Evolutionary conservation across 2,113 vertebrate species (phyloP).

Genomic region (Oryzias melastigma): DNA sequence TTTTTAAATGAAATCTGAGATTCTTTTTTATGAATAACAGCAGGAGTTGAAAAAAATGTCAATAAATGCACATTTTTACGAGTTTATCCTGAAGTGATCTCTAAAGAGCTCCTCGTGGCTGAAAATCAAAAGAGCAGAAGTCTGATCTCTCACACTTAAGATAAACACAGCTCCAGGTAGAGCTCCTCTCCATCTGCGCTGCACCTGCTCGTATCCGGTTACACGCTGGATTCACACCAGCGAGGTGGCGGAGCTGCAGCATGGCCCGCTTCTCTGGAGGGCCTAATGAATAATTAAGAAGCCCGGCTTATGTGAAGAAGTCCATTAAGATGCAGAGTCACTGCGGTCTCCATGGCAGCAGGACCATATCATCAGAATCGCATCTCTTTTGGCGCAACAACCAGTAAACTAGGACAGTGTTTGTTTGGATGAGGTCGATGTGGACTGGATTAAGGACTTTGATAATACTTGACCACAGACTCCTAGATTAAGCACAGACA

Average conservation of each 20-base stretch:
- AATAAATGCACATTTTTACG: neutral
- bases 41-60: no score
- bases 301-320: constrained; percentile 53
- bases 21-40: no score
- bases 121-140: constrained; percentile 13
- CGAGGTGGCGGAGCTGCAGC: constrained; percentile 26
- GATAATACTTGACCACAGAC: neutral
- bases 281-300: constrained; percentile 69
- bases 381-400: constrained; percentile 18
- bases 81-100: neutral
- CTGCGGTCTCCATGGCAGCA: constrained; percentile 61
- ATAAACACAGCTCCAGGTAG: constrained; percentile 1
- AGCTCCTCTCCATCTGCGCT: neutral
- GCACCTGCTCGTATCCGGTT: constrained; percentile 22
- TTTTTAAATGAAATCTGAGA: no score
- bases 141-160: constrained; percentile 16
- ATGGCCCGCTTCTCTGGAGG: constrained; percentile 34
- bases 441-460: neutral
- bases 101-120: constrained; percentile 7
- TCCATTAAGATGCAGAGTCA: constrained; percentile 70
- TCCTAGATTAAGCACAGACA: neutral
- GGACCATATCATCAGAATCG: constrained; percentile 46
- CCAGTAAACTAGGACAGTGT: neutral
- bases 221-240: constrained; percentile 34
- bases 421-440: constrained; percentile 1